These are phyloP conservation scores for Parazoanthus swiftii DNA, from an alignment of 92 coral and sea anemone genomes.

Conservation along the genomic window DNA sequence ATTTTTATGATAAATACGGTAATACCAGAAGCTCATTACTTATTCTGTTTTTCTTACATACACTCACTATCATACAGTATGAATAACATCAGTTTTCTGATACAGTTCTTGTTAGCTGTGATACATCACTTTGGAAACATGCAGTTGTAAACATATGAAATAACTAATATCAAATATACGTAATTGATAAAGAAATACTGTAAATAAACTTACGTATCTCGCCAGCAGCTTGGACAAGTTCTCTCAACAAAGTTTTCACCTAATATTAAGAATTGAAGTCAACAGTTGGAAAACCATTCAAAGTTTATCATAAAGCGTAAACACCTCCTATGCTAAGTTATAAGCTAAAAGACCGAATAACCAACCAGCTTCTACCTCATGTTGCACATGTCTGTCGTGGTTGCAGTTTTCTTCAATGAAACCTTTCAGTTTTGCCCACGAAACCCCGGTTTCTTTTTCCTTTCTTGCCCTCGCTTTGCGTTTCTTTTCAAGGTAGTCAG, in stretches of 20 bases:
- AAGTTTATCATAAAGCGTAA: too few relatives aligned
- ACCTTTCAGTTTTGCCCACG: conserved; percentile 81
- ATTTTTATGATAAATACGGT: too few relatives aligned
- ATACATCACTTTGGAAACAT: background rate
- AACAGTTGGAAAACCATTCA: background rate
- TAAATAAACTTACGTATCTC: conserved; percentile 69
- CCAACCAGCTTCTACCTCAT: conserved; percentile 59
- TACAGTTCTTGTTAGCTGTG: too few relatives aligned
- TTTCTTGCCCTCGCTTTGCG: conserved; percentile 72
- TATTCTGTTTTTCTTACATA: too few relatives aligned
- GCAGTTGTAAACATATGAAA: background rate
- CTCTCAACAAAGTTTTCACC: conserved; percentile 78
- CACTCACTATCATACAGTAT: too few relatives aligned
- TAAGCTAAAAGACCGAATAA: background rate
- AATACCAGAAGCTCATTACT: too few relatives aligned
- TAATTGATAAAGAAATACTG: background rate
- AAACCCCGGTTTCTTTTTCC: conserved; percentile 64
- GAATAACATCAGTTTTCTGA: too few relatives aligned
- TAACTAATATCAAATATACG: background rate
- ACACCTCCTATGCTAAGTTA: background rate
- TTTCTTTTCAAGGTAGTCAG: conserved; percentile 70
- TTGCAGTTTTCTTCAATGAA: conserved; percentile 63
- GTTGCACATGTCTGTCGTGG: conserved; percentile 61
- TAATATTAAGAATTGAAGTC: conserved; percentile 18
- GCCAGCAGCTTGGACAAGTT: conserved; percentile 75